These are phyloP conservation scores for Lordiphosa stackelbergi DNA, from an alignment of 1,140 invertebrate genomes.

Conservation along the genomic window DNA sequence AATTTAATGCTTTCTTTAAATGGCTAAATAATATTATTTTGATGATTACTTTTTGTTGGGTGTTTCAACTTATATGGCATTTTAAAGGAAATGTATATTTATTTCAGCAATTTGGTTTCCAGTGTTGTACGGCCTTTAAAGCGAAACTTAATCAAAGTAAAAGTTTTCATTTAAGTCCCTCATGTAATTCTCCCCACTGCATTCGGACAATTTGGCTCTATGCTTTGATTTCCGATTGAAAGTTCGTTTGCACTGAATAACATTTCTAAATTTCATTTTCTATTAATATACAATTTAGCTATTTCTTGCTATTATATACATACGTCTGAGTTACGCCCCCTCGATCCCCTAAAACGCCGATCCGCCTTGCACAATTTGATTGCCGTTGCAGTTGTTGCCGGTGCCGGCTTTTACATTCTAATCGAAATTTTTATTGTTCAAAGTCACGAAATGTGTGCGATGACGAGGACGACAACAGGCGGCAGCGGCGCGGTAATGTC, in stretches of 20 bases:
- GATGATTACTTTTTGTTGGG: too few species aligned
- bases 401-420: slow-evolving; percentile 65
- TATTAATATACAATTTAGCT: slow-evolving; percentile 71
- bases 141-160: too few species aligned
- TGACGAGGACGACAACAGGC: slow-evolving; percentile 32
- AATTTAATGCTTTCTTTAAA: too few species aligned
- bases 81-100: too few species aligned
- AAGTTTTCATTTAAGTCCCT: too few species aligned
- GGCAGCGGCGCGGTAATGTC: slow-evolving; percentile 55
- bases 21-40: too few species aligned
- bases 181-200: too few species aligned
- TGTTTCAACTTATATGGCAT: too few species aligned
- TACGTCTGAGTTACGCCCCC: slow-evolving; percentile 32
- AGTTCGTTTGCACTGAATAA: slow-evolving; percentile 28
- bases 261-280: slow-evolving; percentile 65
- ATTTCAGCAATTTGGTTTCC: too few species aligned
- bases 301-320: slow-evolving; percentile 45
- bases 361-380: slow-evolving; percentile 42
- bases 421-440: slow-evolving; percentile 72
- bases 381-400: slow-evolving; percentile 44
- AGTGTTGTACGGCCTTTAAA: too few species aligned
- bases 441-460: slow-evolving; percentile 67
- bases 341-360: neutral
- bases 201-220: too few species aligned
- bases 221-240: too few species aligned